phyloP scores from a whole-genome alignment of 2,888 invertebrate species.

The Panzeria rudis region DNA sequence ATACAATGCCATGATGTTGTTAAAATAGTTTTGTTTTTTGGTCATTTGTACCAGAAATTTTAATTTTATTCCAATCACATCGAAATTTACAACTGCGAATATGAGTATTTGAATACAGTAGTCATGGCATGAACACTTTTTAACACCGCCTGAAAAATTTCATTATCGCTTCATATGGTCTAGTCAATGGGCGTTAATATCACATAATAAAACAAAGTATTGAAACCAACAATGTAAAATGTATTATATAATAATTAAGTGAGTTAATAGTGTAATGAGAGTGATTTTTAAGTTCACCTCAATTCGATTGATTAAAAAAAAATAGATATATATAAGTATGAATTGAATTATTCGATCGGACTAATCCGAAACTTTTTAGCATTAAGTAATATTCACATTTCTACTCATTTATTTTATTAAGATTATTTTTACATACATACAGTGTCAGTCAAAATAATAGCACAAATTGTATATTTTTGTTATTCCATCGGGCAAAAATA shows the following conservation, averaged over 20 bases:
- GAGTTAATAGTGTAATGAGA: not conserved
- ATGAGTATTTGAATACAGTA: constrained; percentile 14
- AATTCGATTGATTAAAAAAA: too few species aligned
- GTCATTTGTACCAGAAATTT: constrained; percentile 46
- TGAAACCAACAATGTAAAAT: not conserved
- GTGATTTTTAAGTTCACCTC: too few species aligned
- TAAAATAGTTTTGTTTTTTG: constrained; percentile 6
- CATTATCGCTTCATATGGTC: not conserved
- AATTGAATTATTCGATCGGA: too few species aligned
- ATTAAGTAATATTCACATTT: too few species aligned
- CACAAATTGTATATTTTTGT: too few species aligned
- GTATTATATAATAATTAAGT: not conserved
- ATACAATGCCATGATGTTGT: constrained; percentile 15
- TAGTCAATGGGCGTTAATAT: constrained; percentile 10
- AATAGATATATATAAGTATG: too few species aligned
- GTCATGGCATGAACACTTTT: not conserved
- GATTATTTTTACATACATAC: too few species aligned
- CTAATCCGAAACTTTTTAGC: too few species aligned
- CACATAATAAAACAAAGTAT: not conserved
- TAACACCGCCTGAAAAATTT: not conserved
- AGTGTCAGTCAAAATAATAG: too few species aligned
- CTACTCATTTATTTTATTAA: too few species aligned
- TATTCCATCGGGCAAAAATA: too few species aligned
- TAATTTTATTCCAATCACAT: constrained; percentile 65
- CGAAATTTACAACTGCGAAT: constrained; percentile 9